These are phyloP conservation scores for Aphelenchoides avenae DNA, from an alignment of 1,140 invertebrate genomes.

Conservation along the genomic window DNA sequence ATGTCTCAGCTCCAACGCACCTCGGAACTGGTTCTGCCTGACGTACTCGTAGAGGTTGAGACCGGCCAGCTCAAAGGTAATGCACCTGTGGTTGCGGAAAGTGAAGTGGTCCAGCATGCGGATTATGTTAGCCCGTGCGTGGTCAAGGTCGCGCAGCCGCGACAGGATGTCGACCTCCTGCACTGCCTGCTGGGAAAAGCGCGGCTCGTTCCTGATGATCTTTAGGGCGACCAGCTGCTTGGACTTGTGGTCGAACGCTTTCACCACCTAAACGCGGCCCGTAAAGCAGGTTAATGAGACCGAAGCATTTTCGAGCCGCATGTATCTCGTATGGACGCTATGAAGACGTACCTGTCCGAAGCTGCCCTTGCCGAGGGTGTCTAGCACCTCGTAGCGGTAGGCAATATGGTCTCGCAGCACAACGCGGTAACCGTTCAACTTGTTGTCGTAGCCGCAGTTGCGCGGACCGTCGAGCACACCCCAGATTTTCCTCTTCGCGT, in stretches of 20 bases:
- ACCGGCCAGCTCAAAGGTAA: conserved; percentile 78
- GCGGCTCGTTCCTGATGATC: conserved; percentile 94
- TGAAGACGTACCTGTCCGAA: conserved; percentile 83
- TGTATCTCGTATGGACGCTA: too few relatives aligned
- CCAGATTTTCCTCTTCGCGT: too few relatives aligned
- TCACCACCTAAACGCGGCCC: conserved; percentile 69
- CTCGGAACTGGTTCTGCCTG: conserved; percentile 12
- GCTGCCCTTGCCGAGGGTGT: conserved; percentile 92
- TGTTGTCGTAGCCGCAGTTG: too few relatives aligned
- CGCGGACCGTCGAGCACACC: too few relatives aligned
- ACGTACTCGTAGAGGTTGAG: conserved; percentile 7
- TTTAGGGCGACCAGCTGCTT: conserved; percentile 90
- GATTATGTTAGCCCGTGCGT: conserved; percentile 95
- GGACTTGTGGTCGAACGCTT: conserved; percentile 93
- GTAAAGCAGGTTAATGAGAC: too few relatives aligned
- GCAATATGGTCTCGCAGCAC: conserved; percentile 92
- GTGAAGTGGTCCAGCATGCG: conserved; percentile 96
- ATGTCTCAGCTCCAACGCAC: background rate
- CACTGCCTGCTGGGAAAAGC: conserved; percentile 94
- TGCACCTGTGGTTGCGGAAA: conserved; percentile 92
- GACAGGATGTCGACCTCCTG: conserved; percentile 93
- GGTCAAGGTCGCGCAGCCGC: conserved; percentile 87
- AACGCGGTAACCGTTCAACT: too few relatives aligned
- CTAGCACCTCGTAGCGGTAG: conserved; percentile 87
- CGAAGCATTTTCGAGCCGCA: too few relatives aligned